Conservation (phyloP, 2,888 invertebrate species). For the Cinara cedri region DNA sequence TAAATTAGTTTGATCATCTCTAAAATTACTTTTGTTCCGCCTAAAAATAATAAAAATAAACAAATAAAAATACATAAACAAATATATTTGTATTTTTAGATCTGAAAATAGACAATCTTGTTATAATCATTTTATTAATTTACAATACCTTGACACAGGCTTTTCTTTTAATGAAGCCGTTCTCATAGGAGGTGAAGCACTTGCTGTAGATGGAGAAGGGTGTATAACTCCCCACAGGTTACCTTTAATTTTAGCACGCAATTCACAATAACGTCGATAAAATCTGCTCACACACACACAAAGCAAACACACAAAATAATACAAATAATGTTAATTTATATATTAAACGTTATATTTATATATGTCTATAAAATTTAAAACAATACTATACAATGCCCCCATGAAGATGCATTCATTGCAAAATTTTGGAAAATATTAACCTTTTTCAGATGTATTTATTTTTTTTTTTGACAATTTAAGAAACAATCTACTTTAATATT, state of each 20-base stretch:
- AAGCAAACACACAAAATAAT: constrained; percentile 54
- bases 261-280: constrained; percentile 86
- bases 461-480: no score
- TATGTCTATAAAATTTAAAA: no score
- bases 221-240: constrained; percentile 74
- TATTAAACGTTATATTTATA: constrained; percentile 10
- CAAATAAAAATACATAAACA: neutral
- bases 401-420: no score
- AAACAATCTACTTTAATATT: no score
- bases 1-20: constrained; percentile 50
- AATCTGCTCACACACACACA: constrained; percentile 69
- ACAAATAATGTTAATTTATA: constrained; percentile 56
- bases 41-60: constrained; percentile 30
- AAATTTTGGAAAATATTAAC: no score
- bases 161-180: constrained; percentile 66
- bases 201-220: constrained; percentile 58
- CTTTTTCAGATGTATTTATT: no score
- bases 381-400: no score
- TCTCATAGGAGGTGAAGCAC: constrained; percentile 57
- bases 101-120: neutral
- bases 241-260: constrained; percentile 85
- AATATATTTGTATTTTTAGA: neutral
- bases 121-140: constrained; percentile 50
- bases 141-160: constrained; percentile 61
- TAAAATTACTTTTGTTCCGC: constrained; percentile 55